Conservation (phyloP, 2,888 invertebrate genomes). For the Fragum fragum region DNA sequence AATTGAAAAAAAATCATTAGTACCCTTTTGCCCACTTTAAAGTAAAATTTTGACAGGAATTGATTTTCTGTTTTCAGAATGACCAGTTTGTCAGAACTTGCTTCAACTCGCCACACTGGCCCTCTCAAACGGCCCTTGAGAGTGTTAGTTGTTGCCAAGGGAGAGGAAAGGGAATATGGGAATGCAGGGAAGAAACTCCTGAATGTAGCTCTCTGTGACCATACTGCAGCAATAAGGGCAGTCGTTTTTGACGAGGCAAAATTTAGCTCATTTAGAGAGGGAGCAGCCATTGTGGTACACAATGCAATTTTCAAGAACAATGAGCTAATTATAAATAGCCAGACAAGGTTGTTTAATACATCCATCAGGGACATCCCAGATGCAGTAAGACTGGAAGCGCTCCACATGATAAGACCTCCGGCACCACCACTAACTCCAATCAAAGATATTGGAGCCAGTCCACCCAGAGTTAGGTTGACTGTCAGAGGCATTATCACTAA, state of each 20-base stretch:
- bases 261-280: background rate
- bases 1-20: no score
- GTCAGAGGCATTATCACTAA: no score
- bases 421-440: background rate
- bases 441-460: no score
- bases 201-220: background rate
- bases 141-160: background rate
- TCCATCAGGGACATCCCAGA: background rate
- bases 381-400: background rate
- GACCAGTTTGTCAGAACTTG: no score
- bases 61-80: no score
- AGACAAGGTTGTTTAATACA: background rate
- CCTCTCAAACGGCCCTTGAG: background rate
- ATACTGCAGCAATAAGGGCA: background rate
- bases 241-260: background rate
- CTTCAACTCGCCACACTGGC: background rate
- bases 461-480: no score
- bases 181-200: background rate
- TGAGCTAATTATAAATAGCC: background rate
- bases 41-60: no score
- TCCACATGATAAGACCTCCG: background rate
- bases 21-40: no score
- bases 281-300: no score
- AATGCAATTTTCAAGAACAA: conserved; percentile 1
- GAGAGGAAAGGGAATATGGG: background rate